Conservation (phyloP, 2,797 vertebrate species). For the Caiman crocodilus region DNA sequence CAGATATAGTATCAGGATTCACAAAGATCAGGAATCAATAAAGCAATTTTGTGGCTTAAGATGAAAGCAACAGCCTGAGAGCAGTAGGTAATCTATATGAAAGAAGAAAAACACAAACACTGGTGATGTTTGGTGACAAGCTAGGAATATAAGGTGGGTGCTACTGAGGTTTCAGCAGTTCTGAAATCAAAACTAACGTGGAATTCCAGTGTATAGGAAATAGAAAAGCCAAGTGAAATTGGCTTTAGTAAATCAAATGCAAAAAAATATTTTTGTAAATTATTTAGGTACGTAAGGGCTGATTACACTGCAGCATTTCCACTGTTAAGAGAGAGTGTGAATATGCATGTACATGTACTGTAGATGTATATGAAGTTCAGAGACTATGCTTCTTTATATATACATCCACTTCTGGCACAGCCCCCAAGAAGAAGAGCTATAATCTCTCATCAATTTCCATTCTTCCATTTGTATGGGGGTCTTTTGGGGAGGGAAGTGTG, state of each 20-base stretch:
- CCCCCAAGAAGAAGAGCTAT: not conserved
- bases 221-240: not conserved
- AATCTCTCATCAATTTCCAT: not conserved
- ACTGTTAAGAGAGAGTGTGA: not conserved
- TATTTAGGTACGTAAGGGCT: not conserved
- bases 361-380: too few relatives aligned
- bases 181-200: not conserved
- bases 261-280: not conserved
- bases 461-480: not conserved
- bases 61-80: not conserved
- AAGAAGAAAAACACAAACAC: not conserved
- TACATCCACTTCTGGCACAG: not conserved
- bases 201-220: not conserved
- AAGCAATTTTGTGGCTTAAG: slow-evolving; percentile 3
- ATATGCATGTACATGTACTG: rapidly evolving
- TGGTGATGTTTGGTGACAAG: not conserved
- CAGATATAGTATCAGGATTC: not conserved
- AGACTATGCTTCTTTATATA: not conserved
- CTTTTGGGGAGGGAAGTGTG: too few relatives aligned
- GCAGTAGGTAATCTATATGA: not conserved
- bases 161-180: not conserved
- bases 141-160: not conserved
- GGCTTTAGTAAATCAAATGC: not conserved
- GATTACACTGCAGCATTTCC: not conserved
- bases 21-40: slow-evolving; percentile 37